phyloP scores from a whole-genome alignment of 2,113 vertebrate genomes.

The Osmerus mordax region DNA sequence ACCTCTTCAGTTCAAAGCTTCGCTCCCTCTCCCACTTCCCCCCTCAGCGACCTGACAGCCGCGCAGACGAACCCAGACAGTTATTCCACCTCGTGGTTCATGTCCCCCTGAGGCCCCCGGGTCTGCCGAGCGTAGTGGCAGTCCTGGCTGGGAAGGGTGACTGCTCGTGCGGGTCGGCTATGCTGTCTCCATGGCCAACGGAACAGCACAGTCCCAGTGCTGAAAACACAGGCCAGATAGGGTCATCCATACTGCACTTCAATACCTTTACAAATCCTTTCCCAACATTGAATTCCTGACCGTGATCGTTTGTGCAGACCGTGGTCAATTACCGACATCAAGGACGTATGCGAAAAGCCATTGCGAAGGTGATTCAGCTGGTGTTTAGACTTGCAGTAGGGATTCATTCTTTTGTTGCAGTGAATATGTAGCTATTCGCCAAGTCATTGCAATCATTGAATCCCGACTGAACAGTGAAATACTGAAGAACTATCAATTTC shows the following conservation, averaged over 20 bases:
- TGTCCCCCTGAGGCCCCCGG: background rate
- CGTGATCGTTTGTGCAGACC: too few relatives aligned
- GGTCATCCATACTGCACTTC: too few relatives aligned
- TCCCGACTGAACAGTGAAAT: too few relatives aligned
- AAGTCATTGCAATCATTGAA: too few relatives aligned
- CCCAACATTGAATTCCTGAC: too few relatives aligned
- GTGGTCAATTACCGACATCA: background rate
- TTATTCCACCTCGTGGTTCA: constrained; percentile 3
- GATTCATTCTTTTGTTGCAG: too few relatives aligned
- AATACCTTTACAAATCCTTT: too few relatives aligned
- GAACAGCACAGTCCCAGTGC: background rate
- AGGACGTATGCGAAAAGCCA: background rate
- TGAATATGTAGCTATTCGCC: too few relatives aligned
- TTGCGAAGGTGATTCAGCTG: too few relatives aligned
- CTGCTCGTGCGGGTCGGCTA: background rate
- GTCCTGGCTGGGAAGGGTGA: background rate
- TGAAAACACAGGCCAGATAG: too few relatives aligned
- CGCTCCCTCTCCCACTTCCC: constrained; percentile 13
- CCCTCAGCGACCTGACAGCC: constrained; percentile 29
- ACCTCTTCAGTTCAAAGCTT: constrained; percentile 43
- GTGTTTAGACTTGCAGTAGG: too few relatives aligned
- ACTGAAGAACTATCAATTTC: too few relatives aligned
- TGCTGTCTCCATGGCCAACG: background rate
- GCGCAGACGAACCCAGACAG: constrained; percentile 46
- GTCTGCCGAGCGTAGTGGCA: background rate